Base-by-base conservation (phyloP, 2,113 vertebrate species). In the Pseudorasbora parva region DNA sequence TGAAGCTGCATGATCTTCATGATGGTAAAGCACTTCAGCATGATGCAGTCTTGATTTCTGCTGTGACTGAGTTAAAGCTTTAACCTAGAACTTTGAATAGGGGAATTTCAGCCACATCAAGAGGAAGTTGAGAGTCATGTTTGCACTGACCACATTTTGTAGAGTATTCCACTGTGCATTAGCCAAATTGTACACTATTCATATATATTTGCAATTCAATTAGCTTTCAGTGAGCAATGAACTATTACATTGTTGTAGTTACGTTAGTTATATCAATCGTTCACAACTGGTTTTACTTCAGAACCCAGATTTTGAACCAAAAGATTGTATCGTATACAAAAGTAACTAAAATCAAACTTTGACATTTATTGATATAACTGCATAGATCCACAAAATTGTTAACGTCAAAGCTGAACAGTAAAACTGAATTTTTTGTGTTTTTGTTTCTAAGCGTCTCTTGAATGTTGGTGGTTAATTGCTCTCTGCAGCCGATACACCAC, bases 61-160 rank as follows among this genome's bases (percentile, higher is more conserved):
- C 25, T 62, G 59, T 15, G 14, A 5, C 2, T 62, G 59, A 37
- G 14, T 37, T 8, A 1, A 68, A 19, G 14, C 59, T 62, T 27
- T 1, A 7, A 23, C 25, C 2, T 2, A 15, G 25, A 27, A 27
- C 25, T 30, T 17, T 64, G 6, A 30, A 17, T 14, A 1, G 60
- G 60, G 12, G 6, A 68, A 68, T 19, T 68, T 68, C 1, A 68
- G 33, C 64, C 30, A 68, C 30, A 37, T 10, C 8, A 41, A 68
- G 33, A 68, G 64, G 64, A 68, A 68, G 64, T 68, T 19, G 60
- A 17, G n/a, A 17, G 60, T 30, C 60, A 64, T 8, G 60, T 17
- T 64, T 30, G 59, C 25, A 64, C 60, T 64, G 60, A 64, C 25
- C 60, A 64, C 59, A 62, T 62, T 27, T 15, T 60, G 59, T 59